These are phyloP conservation scores for Dicrostonyx torquatus DNA, from an alignment of 2,797 vertebrate genomes.

Conservation along the genomic window DNA sequence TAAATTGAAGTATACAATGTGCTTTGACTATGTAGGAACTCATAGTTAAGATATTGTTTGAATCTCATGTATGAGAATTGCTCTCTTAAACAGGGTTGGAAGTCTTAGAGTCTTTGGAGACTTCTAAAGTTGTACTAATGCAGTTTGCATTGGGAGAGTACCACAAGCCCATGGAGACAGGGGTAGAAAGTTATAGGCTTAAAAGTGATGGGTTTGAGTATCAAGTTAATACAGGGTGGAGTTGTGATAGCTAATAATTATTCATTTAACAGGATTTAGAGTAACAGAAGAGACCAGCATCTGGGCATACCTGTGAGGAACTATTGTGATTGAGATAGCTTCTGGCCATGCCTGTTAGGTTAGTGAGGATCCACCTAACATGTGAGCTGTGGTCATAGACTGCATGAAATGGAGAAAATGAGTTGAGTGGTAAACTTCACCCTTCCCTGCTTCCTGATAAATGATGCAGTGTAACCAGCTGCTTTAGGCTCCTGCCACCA, in stretches of 20 bases:
- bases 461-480: background rate
- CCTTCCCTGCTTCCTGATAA: background rate
- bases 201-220: background rate
- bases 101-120: background rate
- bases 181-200: background rate
- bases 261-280: background rate
- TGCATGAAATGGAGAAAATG: background rate
- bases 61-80: background rate
- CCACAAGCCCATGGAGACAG: background rate
- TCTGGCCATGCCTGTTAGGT: background rate
- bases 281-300: background rate
- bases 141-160: background rate
- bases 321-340: background rate
- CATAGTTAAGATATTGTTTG: background rate
- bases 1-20: background rate
- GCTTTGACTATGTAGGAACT: background rate
- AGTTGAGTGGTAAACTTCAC: background rate
- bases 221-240: background rate
- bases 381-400: background rate
- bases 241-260: background rate
- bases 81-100: background rate
- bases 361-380: background rate
- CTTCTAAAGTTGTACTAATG: background rate
- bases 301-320: background rate
- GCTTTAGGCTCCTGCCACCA: background rate